phyloP scores from a whole-genome alignment of 2,888 invertebrate species.

The Phorcus lineatus region DNA sequence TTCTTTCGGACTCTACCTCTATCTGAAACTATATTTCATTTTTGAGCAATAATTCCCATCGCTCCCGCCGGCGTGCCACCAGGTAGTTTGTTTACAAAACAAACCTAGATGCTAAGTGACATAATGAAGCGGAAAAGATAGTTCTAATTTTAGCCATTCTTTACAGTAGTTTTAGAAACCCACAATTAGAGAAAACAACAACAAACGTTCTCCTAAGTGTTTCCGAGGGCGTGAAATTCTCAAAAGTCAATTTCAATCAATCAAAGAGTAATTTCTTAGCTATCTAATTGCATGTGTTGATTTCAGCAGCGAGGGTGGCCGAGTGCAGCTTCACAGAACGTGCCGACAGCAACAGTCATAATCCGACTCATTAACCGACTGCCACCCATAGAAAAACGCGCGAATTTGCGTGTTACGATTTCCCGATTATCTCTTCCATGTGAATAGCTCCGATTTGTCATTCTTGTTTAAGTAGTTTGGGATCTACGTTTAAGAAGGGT shows the following conservation, averaged over 20 bases:
- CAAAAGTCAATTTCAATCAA: conserved; percentile 1
- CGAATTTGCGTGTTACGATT: conserved; percentile 1
- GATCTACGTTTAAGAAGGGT: too few relatives aligned
- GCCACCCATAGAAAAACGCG: not conserved
- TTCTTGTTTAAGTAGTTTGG: not conserved
- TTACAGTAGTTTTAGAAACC: too few relatives aligned
- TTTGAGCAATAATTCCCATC: too few relatives aligned
- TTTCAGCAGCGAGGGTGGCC: not conserved
- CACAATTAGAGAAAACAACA: not conserved
- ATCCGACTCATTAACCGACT: not conserved
- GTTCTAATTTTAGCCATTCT: too few relatives aligned
- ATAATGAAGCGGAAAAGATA: too few relatives aligned
- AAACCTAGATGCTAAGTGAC: too few relatives aligned
- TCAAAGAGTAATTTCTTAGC: not conserved
- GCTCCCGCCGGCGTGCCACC: too few relatives aligned
- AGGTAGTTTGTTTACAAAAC: too few relatives aligned
- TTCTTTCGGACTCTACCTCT: too few relatives aligned
- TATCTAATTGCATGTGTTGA: not conserved
- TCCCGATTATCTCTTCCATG: not conserved
- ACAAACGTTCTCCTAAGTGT: not conserved
- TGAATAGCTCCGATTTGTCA: not conserved
- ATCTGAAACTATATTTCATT: too few relatives aligned
- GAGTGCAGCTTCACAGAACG: not conserved
- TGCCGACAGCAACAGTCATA: not conserved
- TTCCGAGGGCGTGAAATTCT: not conserved